phyloP scores from a whole-genome alignment of 37 sponge, comb jelly and placozoan species.

The Axinella damicornis region DNA sequence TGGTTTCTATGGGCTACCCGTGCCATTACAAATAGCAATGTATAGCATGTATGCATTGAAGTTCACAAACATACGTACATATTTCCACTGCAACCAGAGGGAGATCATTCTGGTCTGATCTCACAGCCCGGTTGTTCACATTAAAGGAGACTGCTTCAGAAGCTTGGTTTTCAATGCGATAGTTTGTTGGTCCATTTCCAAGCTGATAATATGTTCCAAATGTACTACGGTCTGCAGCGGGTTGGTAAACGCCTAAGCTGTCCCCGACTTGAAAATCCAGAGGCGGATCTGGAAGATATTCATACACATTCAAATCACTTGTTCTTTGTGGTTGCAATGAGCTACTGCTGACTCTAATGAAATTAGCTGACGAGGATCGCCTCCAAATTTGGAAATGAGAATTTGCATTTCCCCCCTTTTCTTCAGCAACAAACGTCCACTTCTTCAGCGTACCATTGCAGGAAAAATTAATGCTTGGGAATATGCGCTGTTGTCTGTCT shows the following conservation, averaged over 20 bases:
- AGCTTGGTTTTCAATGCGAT: background rate
- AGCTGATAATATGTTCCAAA: background rate
- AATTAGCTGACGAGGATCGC: background rate
- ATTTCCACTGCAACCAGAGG: slow-evolving; percentile 10
- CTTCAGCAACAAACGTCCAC: background rate
- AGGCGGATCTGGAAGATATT: background rate
- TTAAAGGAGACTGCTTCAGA: background rate
- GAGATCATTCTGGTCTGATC: background rate
- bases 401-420: background rate
- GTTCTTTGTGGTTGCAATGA: background rate
- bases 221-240: background rate
- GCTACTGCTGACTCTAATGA: background rate
- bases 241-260: background rate
- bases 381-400: slow-evolving; percentile 12
- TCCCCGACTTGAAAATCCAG: background rate
- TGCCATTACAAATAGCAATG: background rate
- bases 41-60: background rate
- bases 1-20: no score
- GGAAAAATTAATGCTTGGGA: background rate
- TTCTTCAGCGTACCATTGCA: background rate
- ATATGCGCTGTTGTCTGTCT: background rate
- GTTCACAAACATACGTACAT: background rate
- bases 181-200: background rate
- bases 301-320: background rate
- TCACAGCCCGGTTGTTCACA: background rate